Base-by-base conservation (phyloP, 2,888 invertebrate species). In the Pseudococcus longispinus region DNA sequence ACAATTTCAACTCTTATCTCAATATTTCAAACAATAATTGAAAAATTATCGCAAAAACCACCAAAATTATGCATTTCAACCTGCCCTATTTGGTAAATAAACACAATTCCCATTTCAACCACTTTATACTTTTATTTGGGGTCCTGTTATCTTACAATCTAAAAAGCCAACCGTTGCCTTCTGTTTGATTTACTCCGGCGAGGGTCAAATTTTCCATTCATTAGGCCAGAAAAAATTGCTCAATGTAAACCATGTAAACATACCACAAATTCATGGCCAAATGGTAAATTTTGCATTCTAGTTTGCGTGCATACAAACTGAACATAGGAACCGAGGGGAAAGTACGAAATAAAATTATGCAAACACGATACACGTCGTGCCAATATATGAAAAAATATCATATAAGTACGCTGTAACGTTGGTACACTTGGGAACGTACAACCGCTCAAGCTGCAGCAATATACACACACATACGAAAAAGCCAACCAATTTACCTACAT, bases 201-300 rank as follows among this genome's bases (percentile, higher is more conserved):
- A 37, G 55, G 15, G 55, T n/a, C 55, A n/a, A n/a, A 8, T 15
- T 55, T 55, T 55, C n/a, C 60, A 60, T 23, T 60, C 60, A 60
- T 60, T 60, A 60, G 23, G 9, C 23, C 20, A 60, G 60, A 60
- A 60, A 60, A 23, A 23, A 23, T 23, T 23, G 0, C 15, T 15
- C 60, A 23, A 60, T 60, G 60, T 60, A 60, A 60, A 20, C 60
- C 23, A 60, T 60, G 60, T 60, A 60, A 60, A 60, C 60, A 60
- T 60, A 60, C 20, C 6, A 60, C 55, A 20, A 23, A 13, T 60
- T 60, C 60, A 60, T 60, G 60, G 60, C 23, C 60, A 23, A 60
- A 20, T 60, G 20, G 23, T 23, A 60, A 60, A 20, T 23, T 23
- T 60, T 51, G 8, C 23, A 23, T 60, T 60, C 60, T 60, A 60